phyloP scores from a whole-genome alignment of 1,140 invertebrate species.

The Daktulosphaira vitifoliae region DNA sequence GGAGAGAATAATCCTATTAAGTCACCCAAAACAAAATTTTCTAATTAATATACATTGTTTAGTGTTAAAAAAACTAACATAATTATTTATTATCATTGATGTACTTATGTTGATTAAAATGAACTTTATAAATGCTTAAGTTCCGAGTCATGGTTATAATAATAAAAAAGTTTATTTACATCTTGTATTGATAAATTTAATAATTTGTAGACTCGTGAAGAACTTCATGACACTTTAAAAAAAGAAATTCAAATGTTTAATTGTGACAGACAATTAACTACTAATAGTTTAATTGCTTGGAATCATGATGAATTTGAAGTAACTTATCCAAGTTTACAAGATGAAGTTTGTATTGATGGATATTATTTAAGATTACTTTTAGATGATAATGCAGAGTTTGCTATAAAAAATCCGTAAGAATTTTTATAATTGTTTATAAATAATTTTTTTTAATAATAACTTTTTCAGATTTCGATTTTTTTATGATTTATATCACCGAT shows the following conservation, averaged over 20 bases:
- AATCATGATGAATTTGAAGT: slow-evolving; percentile 97
- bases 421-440: slow-evolving; percentile 2
- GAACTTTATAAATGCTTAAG: too few species aligned
- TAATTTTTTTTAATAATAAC: slow-evolving; percentile 1
- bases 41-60: too few species aligned
- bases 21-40: too few species aligned
- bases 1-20: too few species aligned
- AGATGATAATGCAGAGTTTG: slow-evolving; percentile 81
- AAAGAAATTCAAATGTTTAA: slow-evolving; percentile 87
- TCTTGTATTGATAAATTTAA: slow-evolving; percentile 32
- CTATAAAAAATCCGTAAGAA: slow-evolving; percentile 76
- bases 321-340: slow-evolving; percentile 81
- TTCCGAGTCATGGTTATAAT: too few species aligned
- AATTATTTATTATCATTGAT: background rate
- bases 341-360: slow-evolving; percentile 97
- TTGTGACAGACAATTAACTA: slow-evolving; percentile 80
- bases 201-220: slow-evolving; percentile 74
- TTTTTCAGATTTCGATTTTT: slow-evolving; percentile 85
- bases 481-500: slow-evolving; percentile 96
- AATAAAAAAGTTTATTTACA: background rate
- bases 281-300: slow-evolving; percentile 80
- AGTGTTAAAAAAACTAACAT: too few species aligned
- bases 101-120: background rate
- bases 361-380: slow-evolving; percentile 92
- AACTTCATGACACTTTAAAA: slow-evolving; percentile 83